phyloP scores from a whole-genome alignment of 2,113 vertebrate genomes.

The Psammodynastes pulverulentus region DNA sequence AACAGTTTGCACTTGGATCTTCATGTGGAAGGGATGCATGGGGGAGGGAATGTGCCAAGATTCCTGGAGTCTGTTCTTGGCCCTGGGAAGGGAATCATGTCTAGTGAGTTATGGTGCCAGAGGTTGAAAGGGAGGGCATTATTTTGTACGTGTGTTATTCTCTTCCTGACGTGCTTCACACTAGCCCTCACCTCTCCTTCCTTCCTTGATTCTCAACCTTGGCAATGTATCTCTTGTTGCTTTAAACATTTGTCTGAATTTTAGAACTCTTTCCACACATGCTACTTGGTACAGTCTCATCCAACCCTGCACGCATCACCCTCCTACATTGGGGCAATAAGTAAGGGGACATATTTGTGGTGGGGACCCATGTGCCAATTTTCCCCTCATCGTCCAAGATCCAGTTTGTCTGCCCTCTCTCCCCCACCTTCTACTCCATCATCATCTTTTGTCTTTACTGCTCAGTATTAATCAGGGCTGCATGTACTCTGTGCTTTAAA shows the following conservation, averaged over 20 bases:
- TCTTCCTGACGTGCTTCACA: constrained; percentile 10
- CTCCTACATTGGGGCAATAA: constrained; percentile 23
- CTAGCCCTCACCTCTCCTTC: neutral
- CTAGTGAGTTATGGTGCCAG: constrained; percentile 3
- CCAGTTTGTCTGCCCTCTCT: neutral
- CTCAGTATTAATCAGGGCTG: constrained; percentile 26
- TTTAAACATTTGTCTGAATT: constrained; percentile 19
- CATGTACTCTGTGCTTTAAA: neutral
- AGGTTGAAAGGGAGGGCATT: neutral
- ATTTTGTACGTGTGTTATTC: constrained; percentile 1
- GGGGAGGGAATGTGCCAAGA: neutral
- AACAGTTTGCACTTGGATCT: constrained; percentile 19
- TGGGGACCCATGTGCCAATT: constrained; percentile 4
- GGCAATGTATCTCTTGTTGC: neutral
- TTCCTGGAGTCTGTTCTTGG: neutral
- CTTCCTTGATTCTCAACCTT: neutral
- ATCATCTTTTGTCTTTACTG: neutral
- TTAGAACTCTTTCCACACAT: neutral
- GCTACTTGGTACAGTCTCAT: neutral
- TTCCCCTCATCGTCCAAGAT: neutral
- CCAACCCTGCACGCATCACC: constrained; percentile 8
- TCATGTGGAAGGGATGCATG: constrained; percentile 11
- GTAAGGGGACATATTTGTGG: constrained; percentile 9
- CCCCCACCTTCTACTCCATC: neutral
- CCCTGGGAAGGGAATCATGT: constrained; percentile 8